Conservation (phyloP, 2,888 invertebrate genomes). For the Cremastobaeus sp. region DNA sequence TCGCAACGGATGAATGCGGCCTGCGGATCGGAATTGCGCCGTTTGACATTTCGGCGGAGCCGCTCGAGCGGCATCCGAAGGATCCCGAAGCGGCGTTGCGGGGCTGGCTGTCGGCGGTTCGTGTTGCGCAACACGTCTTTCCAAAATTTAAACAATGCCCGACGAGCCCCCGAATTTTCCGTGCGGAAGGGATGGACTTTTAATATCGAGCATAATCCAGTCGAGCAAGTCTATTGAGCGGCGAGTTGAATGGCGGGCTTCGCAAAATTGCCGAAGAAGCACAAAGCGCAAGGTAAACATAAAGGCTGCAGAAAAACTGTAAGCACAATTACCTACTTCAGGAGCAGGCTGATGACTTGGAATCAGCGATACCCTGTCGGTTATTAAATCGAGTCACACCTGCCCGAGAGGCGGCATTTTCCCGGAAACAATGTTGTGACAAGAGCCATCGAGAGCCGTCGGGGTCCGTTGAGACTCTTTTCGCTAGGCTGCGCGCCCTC, state of each 20-base stretch:
- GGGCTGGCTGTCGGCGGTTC: neutral
- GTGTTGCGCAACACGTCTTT: constrained; percentile 19
- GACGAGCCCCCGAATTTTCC: neutral
- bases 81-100: constrained; percentile 12
- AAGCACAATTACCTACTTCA: constrained; percentile 63
- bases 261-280: constrained; percentile 44
- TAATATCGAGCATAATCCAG: constrained; percentile 42
- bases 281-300: constrained; percentile 57
- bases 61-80: constrained; percentile 54
- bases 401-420: constrained; percentile 67
- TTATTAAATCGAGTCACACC: constrained; percentile 67
- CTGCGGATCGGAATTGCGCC: constrained; percentile 38
- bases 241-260: constrained; percentile 22
- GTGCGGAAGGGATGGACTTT: constrained; percentile 26
- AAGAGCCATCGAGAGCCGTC: constrained; percentile 69
- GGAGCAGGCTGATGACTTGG: constrained; percentile 55
- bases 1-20: constrained; percentile 44
- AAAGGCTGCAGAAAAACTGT: constrained; percentile 50
- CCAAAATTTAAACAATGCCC: neutral
- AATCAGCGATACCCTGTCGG: constrained; percentile 55
- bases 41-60: constrained; percentile 57
- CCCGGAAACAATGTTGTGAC: constrained; percentile 76
- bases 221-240: constrained; percentile 27
- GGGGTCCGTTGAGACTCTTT: constrained; percentile 51
- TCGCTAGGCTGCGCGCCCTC: constrained; percentile 64